Evolutionary conservation across 2,888 invertebrate genomes (phyloP), one percentile per base, ranked within the genome.

Genomic region (Pammene aurita): DNA sequence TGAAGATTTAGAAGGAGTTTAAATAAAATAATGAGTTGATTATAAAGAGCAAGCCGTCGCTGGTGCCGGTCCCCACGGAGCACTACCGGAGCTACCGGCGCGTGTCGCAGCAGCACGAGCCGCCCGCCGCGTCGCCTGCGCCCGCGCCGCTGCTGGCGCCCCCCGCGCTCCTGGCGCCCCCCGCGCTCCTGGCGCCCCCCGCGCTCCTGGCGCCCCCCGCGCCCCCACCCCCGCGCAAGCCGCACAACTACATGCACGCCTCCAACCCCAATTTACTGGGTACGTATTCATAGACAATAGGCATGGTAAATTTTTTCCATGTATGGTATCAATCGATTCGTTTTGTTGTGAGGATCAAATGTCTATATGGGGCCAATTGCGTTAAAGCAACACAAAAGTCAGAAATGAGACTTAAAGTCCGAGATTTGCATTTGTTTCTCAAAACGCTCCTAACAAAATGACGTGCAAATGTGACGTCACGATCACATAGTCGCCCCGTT

Each of bases 61-160:
- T 78, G 65, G 94, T 95, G 67, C 96, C 96, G 0, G 95, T 96
- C 55, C 96, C 96, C 41, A 96, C 96, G 0, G 95, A 96, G 60
- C 96, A 96, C 81, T 96, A 95, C 87, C 93, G 96, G 74, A 96
- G 96, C 78, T 96, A 96, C 73, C 72, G 73, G 57, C 74, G 74
- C 74, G 72, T 61, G 56, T 56, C 67, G 52, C 67, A 41, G 85
- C 61, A 26, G 26, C 26, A 26, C 62, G 55, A 14, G 58, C 44
- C 16, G 58, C 44, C 16, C 57, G 52, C 14, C 69, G 13, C 48
- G 26, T 26, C 26, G 7, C n/a, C 50, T 64, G 11, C 41, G 38
- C 58, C 52, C 66, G 48, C 67, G 7, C 85, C 77, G 63, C 64
- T 66, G 66, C 71, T 14, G 9, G 14, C 9, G n/a, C n/a, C n/a